These are phyloP conservation scores for Sciaenops ocellatus DNA, from an alignment of 2,797 vertebrate species.

Conservation along the genomic window DNA sequence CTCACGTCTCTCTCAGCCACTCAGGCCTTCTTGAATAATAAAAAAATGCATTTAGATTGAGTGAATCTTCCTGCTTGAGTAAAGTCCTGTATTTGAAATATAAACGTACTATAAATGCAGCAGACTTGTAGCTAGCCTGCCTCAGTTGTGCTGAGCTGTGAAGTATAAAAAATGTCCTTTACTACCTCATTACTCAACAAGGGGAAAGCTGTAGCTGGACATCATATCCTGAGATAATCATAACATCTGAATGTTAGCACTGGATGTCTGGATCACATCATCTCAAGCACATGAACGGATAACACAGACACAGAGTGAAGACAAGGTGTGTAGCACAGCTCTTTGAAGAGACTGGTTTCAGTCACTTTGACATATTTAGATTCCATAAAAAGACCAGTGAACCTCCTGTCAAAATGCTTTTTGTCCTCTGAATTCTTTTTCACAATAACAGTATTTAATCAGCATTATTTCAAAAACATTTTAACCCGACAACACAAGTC, in stretches of 20 bases:
- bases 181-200: constrained; percentile 42
- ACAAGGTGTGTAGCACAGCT: background rate
- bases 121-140: constrained; percentile 22
- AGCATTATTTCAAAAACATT: background rate
- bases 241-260: constrained; percentile 53
- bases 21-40: background rate
- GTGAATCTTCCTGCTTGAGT: constrained; percentile 31
- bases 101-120: constrained; percentile 8
- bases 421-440: background rate
- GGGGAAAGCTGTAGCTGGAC: constrained; percentile 29
- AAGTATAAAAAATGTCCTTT: constrained; percentile 21
- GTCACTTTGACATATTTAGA: constrained; percentile 33
- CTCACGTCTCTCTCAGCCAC: background rate
- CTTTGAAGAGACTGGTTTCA: constrained; percentile 21
- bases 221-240: constrained; percentile 55
- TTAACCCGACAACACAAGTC: background rate
- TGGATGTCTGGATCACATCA: constrained; percentile 59
- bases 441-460: background rate
- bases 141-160: constrained; percentile 30
- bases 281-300: constrained; percentile 19
- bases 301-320: constrained; percentile 22
- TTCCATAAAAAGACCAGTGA: background rate
- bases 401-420: background rate
- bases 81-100: constrained; percentile 38
- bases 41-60: constrained; percentile 5